A percentile compares a stretch with the other conserved stretches of the same genome.
These are phyloP conservation scores for Mustela lutreola DNA, from an alignment of 2,113 vertebrate species.

Conservation along the genomic window DNA sequence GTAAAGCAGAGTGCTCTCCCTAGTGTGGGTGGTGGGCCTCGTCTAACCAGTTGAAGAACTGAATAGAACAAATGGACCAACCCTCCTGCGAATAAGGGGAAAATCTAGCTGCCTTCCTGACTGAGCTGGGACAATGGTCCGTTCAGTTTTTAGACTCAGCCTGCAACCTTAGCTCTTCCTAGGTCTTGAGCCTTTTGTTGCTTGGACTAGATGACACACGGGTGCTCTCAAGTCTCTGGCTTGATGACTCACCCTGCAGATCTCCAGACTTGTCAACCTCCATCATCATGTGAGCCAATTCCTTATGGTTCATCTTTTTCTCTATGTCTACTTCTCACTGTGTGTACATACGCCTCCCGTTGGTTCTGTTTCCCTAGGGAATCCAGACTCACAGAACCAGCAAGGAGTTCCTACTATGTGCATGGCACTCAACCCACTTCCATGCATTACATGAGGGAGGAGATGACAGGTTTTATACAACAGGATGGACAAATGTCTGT, in stretches of 20 bases:
- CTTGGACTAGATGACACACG: not conserved
- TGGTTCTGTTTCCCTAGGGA: not conserved
- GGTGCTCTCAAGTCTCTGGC: not conserved
- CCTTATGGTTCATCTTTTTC: not conserved
- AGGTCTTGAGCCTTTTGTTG: not conserved
- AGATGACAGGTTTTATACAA: not conserved
- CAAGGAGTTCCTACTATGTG: not conserved
- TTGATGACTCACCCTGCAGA: not conserved
- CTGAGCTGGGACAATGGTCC: not conserved
- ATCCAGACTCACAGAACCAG: not conserved
- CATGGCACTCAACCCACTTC: not conserved
- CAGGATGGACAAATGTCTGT: not conserved
- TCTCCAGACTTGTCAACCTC: not conserved
- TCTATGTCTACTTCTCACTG: not conserved
- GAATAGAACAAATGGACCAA: not conserved
- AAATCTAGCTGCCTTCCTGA: not conserved
- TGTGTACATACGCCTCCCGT: accelerated
- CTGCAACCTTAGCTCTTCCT: not conserved
- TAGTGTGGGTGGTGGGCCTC: not conserved
- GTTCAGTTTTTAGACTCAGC: not conserved
- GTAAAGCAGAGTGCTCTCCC: not conserved
- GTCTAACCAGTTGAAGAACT: not conserved
- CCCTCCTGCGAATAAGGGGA: not conserved
- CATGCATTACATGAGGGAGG: not conserved
- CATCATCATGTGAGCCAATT: not conserved